Evolutionary conservation across 1,140 invertebrate genomes (phyloP).

Genomic region (Drosophila triauraria): DNA sequence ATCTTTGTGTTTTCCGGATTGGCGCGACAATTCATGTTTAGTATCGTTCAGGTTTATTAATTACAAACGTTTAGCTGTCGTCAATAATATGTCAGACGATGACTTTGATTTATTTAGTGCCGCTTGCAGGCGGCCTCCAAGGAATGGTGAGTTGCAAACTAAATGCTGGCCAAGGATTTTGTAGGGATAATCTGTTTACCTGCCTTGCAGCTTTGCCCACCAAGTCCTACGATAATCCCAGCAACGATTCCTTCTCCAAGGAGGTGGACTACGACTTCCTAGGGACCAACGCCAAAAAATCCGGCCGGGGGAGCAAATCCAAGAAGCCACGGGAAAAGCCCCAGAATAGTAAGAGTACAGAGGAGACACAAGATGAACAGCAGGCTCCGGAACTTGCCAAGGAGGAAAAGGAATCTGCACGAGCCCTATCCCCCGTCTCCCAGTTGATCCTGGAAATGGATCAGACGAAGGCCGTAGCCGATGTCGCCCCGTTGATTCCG

Average conservation of each 20-base stretch:
- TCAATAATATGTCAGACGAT: conserved; percentile 57
- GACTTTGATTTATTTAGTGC: conserved; percentile 64
- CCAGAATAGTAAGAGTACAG: not conserved
- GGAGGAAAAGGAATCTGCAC: not conserved
- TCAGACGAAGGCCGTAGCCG: not conserved
- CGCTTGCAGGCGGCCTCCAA: conserved; percentile 5
- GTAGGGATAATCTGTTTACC: not conserved
- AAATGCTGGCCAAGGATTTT: too few species aligned
- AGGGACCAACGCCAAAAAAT: conserved; percentile 26
- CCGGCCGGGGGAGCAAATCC: not conserved
- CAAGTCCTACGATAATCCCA: not conserved
- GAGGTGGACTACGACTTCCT: conserved; percentile 60
- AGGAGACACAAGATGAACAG: not conserved
- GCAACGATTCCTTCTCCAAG: conserved; percentile 18
- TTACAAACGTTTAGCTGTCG: too few species aligned
- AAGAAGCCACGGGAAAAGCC: conserved; percentile 18
- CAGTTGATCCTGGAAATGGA: conserved; percentile 61
- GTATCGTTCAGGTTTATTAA: not conserved
- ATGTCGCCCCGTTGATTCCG: not conserved
- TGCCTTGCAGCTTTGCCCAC: conserved; percentile 33
- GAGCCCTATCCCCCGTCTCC: conserved; percentile 48
- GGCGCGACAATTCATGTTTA: conserved; percentile 21
- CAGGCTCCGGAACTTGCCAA: not conserved
- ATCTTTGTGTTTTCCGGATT: conserved; percentile 26
- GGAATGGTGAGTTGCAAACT: conserved; percentile 21